phyloP scores from a whole-genome alignment of 2,888 invertebrate species.

The Rhodophaea formosa region DNA sequence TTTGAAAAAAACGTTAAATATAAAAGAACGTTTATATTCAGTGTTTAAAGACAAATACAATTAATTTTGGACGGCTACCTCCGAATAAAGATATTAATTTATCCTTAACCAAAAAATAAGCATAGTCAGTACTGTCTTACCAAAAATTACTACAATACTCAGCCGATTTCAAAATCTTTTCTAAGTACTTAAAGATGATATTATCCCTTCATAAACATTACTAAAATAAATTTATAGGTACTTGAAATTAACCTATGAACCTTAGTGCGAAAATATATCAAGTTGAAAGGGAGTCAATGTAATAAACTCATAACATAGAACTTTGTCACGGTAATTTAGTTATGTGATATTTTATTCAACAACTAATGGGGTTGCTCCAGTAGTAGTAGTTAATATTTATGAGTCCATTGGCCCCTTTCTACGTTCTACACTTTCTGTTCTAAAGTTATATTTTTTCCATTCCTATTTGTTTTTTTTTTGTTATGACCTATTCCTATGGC shows the following conservation, averaged over 20 bases:
- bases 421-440: too few relatives aligned
- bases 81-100: neutral
- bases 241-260: too few relatives aligned
- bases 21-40: neutral
- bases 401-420: too few relatives aligned
- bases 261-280: too few relatives aligned
- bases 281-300: too few relatives aligned
- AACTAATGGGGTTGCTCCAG: too few relatives aligned
- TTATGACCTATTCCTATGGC: neutral
- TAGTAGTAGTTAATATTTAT: too few relatives aligned
- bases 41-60: neutral
- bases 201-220: neutral
- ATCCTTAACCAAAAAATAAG: neutral
- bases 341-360: too few relatives aligned
- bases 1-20: too few relatives aligned
- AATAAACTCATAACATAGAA: too few relatives aligned
- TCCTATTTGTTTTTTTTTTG: neutral
- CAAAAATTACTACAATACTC: neutral
- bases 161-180: constrained; percentile 3
- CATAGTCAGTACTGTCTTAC: neutral
- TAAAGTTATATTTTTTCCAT: neutral
- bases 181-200: neutral
- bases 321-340: too few relatives aligned
- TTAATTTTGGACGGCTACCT: neutral
- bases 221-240: neutral